phyloP scores from a whole-genome alignment of 2,113 vertebrate species.

The Heloderma charlesbogerti region DNA sequence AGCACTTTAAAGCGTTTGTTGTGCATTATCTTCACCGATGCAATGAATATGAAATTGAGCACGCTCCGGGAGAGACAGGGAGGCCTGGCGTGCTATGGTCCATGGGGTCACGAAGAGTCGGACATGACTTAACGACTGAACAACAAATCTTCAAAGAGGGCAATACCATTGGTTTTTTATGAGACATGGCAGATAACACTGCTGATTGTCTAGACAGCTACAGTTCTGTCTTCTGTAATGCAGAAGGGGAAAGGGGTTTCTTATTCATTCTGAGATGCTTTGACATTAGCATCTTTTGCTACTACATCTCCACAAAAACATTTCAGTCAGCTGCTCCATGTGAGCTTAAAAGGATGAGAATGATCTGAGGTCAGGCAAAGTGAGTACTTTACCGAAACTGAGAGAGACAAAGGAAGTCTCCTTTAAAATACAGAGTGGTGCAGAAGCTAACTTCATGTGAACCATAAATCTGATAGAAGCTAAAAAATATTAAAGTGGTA shows the following conservation, averaged over 20 bases:
- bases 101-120: too few relatives aligned
- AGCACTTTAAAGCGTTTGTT: background rate
- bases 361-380: constrained; percentile 33
- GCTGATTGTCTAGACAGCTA: constrained; percentile 30
- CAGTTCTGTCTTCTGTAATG: constrained; percentile 4
- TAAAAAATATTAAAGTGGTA: background rate
- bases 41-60: too few relatives aligned
- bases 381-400: constrained; percentile 16
- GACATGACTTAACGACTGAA: too few relatives aligned
- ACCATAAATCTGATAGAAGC: constrained; percentile 5
- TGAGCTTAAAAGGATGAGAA: constrained; percentile 35
- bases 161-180: background rate
- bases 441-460: constrained; percentile 28
- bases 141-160: constrained; percentile 8
- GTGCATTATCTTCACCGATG: background rate
- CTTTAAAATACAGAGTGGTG: constrained; percentile 21
- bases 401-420: constrained; percentile 23
- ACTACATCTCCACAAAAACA: constrained; percentile 51
- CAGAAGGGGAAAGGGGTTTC: constrained; percentile 16
- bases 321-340: constrained; percentile 10
- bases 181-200: background rate
- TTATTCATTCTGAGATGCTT: constrained; percentile 45
- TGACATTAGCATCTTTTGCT: constrained; percentile 42
- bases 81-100: too few relatives aligned
- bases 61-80: too few relatives aligned